phyloP scores from a whole-genome alignment of 2,888 invertebrate species.

The Lepidonotus clava region DNA sequence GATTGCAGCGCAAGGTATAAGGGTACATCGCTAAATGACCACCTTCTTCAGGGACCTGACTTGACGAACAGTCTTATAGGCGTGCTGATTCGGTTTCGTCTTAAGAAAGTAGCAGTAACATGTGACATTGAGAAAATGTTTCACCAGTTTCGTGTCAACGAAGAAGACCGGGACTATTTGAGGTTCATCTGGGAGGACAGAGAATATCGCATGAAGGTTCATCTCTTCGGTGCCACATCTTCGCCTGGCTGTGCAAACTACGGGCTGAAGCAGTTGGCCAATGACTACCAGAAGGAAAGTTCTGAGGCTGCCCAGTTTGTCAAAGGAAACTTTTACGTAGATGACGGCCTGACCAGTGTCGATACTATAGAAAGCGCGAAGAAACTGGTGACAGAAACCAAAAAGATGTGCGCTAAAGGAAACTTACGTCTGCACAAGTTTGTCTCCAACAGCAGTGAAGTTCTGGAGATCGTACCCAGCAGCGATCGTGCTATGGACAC shows the following conservation, averaged over 20 bases:
- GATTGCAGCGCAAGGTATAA: conserved; percentile 59
- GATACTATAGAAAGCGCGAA: conserved; percentile 33
- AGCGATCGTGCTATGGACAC: conserved; percentile 57
- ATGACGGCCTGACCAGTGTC: conserved; percentile 61
- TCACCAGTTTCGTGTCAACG: conserved; percentile 56
- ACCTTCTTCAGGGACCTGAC: conserved; percentile 60
- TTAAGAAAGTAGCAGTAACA: conserved; percentile 57
- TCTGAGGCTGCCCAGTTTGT: conserved; percentile 59
- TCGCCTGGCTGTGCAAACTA: conserved; percentile 55
- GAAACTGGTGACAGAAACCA: conserved; percentile 46
- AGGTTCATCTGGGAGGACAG: conserved; percentile 56
- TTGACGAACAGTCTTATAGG: conserved; percentile 58
- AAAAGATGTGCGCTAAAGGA: conserved; percentile 57
- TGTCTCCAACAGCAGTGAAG: conserved; percentile 60
- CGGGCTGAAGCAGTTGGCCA: conserved; percentile 44
- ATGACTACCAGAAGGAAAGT: conserved; percentile 3
- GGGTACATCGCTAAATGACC: conserved; percentile 59
- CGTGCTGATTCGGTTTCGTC: conserved; percentile 57
- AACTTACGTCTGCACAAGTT: conserved; percentile 63
- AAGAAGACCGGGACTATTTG: conserved; percentile 53
- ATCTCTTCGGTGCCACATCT: conserved; percentile 53
- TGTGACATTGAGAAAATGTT: conserved; percentile 64
- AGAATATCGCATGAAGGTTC: conserved; percentile 55
- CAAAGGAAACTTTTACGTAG: conserved; percentile 60
- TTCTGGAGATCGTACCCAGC: conserved; percentile 61